phyloP scores from a whole-genome alignment of 2,113 vertebrate genomes.

The Theropithecus gelada region DNA sequence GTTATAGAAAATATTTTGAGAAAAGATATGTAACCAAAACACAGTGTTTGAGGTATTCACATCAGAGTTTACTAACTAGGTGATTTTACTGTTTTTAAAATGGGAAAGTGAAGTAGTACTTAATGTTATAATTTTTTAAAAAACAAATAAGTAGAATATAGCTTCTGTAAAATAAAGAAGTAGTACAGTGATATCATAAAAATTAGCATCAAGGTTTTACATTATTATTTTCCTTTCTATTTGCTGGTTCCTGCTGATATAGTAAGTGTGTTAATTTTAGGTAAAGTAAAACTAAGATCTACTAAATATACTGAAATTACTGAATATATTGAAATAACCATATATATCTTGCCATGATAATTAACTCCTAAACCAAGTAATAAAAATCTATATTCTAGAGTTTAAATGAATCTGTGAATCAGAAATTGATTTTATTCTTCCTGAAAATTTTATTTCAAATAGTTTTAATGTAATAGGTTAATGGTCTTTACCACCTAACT shows the following conservation, averaged over 20 bases:
- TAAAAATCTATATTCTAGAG: background rate
- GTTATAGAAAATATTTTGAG: background rate
- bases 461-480: background rate
- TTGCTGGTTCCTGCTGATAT: background rate
- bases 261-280: background rate
- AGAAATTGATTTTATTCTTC: background rate
- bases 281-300: background rate
- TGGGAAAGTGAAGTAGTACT: background rate
- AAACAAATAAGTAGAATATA: background rate
- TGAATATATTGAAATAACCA: background rate
- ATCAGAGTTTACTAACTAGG: background rate
- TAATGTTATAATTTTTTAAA: background rate
- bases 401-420: background rate
- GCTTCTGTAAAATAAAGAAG: background rate
- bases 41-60: background rate
- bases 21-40: background rate
- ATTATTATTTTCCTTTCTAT: background rate
- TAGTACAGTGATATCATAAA: background rate
- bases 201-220: background rate
- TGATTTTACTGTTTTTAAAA: background rate
- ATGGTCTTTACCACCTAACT: background rate
- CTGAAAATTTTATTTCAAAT: background rate
- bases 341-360: background rate
- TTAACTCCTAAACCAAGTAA: background rate
- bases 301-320: background rate